Conservation (phyloP, 2,113 vertebrate genomes). For the Oryzias celebensis region DNA sequence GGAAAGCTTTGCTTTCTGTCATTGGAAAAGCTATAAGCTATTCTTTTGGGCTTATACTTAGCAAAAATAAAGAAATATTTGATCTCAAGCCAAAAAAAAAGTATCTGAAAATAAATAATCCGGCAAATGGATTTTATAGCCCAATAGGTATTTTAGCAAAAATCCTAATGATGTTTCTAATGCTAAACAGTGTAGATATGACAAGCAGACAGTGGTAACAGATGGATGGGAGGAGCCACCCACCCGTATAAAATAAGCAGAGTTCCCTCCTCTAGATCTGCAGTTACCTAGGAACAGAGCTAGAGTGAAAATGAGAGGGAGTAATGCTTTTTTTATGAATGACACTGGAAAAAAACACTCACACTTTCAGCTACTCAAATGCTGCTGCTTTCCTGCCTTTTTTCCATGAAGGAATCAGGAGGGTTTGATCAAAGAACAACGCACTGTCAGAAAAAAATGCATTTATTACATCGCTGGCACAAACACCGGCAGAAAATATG, state of each 20-base stretch:
- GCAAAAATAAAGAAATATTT: no score
- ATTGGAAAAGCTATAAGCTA: no score
- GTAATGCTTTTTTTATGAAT: slow-evolving; percentile 76
- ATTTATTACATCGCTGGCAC: slow-evolving; percentile 41
- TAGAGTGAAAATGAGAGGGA: slow-evolving; percentile 59
- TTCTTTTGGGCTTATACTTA: no score
- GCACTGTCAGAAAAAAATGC: slow-evolving; percentile 41
- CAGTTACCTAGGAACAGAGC: slow-evolving; percentile 71
- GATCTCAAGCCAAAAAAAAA: no score
- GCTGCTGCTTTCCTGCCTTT: slow-evolving; percentile 11
- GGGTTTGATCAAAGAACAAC: not conserved
- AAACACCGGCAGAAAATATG: slow-evolving; percentile 45
- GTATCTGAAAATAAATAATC: not conserved
- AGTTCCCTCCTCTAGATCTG: slow-evolving; percentile 24
- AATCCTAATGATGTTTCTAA: not conserved
- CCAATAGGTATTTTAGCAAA: not conserved
- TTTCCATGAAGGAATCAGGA: slow-evolving; percentile 16
- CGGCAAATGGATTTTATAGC: not conserved
- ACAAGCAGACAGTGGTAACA: slow-evolving; percentile 34
- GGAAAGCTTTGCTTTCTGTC: no score
- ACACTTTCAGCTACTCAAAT: not conserved
- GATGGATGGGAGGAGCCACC: slow-evolving; percentile 40
- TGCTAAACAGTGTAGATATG: slow-evolving; percentile 11
- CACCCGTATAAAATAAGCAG: slow-evolving; percentile 48
- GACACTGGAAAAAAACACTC: slow-evolving; percentile 53